Evolutionary conservation across 2,113 vertebrate genomes (phyloP).

Genomic region (Corydoras sp.): DNA sequence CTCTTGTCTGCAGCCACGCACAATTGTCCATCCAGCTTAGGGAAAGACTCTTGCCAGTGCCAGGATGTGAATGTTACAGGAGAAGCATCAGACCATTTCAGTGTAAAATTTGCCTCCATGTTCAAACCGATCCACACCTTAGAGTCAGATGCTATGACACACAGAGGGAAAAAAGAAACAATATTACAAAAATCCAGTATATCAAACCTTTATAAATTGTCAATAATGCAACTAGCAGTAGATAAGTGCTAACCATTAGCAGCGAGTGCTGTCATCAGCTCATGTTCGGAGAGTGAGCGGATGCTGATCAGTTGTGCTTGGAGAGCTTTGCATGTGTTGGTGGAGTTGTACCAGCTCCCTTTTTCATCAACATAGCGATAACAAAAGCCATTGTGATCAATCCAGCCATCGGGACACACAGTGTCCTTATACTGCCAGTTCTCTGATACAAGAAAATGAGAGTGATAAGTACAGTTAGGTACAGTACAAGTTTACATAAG

Average conservation of each 20-base stretch:
- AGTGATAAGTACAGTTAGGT: background rate
- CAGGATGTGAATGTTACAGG: conserved; percentile 77
- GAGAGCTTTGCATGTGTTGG: conserved; percentile 63
- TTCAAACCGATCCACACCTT: conserved; percentile 85
- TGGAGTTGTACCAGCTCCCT: conserved; percentile 74
- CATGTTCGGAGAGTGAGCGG: conserved; percentile 75
- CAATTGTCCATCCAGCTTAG: conserved; percentile 58
- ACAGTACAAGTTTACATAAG: background rate
- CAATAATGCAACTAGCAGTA: too few relatives aligned
- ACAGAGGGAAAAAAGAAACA: background rate
- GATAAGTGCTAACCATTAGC: conserved; percentile 67
- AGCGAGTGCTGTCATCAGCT: conserved; percentile 72
- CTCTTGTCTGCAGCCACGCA: conserved; percentile 72
- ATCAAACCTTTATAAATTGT: background rate
- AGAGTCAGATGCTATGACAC: conserved; percentile 59
- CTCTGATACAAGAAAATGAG: conserved; percentile 51
- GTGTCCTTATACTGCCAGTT: conserved; percentile 81
- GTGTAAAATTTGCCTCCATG: conserved; percentile 55
- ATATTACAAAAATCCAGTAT: background rate
- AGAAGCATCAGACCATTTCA: conserved; percentile 77
- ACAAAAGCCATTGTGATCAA: conserved; percentile 78
- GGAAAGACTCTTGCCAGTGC: conserved; percentile 74
- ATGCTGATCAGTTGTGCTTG: conserved; percentile 71
- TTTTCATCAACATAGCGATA: conserved; percentile 70
- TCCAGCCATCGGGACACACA: conserved; percentile 74